A percentile compares a stretch with the other conserved stretches of the same genome.
phyloP scores from a whole-genome alignment of 2,113 vertebrate species.

The Dipodomys spectabilis region DNA sequence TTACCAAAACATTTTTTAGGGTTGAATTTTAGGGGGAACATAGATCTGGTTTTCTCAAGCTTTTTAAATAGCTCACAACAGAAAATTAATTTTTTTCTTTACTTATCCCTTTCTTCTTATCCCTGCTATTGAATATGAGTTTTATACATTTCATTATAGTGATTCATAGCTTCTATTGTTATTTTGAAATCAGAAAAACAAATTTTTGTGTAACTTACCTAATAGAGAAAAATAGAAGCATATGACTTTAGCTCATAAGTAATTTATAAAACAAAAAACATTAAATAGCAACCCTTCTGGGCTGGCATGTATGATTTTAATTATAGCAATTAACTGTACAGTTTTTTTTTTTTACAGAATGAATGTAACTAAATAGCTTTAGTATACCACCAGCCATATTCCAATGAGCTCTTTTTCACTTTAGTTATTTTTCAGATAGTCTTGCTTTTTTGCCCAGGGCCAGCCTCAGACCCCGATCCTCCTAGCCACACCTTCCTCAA shows the following conservation, averaged over 20 bases:
- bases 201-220: conserved; percentile 35
- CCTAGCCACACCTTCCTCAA: too few species aligned
- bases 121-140: conserved; percentile 20
- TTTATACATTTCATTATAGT: conserved; percentile 4
- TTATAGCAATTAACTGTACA: neutral
- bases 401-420: too few species aligned
- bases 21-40: conserved; percentile 40
- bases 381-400: neutral
- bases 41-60: conserved; percentile 42
- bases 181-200: conserved; percentile 14
- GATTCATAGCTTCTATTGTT: conserved; percentile 37
- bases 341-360: neutral
- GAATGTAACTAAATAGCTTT: neutral
- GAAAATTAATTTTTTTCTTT: conserved; percentile 62
- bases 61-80: conserved; percentile 34
- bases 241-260: conserved; percentile 47
- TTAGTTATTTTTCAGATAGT: too few species aligned
- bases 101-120: neutral
- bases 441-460: too few species aligned
- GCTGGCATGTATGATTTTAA: neutral
- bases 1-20: conserved; percentile 32
- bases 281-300: neutral
- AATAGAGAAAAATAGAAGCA: conserved; percentile 1
- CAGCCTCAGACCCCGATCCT: too few species aligned
- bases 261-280: conserved; percentile 14